phyloP scores from a whole-genome alignment of 1,140 invertebrate species.

The Bombus waltoni region DNA sequence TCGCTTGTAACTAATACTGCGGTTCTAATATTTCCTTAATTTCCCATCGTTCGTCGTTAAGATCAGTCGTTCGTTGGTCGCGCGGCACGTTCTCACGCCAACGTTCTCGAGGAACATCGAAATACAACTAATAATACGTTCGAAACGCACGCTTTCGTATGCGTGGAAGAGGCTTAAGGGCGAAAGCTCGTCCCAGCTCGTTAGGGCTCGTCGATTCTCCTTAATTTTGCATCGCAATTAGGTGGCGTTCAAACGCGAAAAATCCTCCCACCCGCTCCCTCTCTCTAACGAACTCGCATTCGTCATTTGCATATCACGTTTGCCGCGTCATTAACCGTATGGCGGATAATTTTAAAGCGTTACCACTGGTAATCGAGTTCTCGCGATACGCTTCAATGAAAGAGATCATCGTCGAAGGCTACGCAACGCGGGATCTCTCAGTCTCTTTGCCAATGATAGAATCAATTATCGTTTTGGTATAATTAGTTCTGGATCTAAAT shows the following conservation, averaged over 20 bases:
- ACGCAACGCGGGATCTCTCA: not conserved
- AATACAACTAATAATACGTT: not conserved
- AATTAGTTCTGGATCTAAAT: not conserved
- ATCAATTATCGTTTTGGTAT: not conserved
- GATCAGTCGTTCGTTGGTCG: no score
- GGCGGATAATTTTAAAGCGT: not conserved
- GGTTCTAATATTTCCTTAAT: no score
- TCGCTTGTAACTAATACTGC: no score
- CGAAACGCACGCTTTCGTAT: not conserved
- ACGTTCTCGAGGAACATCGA: not conserved
- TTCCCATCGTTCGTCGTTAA: no score
- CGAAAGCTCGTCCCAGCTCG: not conserved
- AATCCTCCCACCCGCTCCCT: not conserved
- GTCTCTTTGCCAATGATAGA: not conserved
- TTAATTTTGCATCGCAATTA: constrained; percentile 34
- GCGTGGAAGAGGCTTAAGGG: constrained; percentile 17
- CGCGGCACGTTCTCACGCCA: not conserved
- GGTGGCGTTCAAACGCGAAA: not conserved
- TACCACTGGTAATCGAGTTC: not conserved
- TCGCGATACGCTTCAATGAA: not conserved
- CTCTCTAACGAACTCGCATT: not conserved
- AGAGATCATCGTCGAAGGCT: not conserved
- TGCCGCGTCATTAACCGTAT: not conserved
- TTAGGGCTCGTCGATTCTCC: not conserved
- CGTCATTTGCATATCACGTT: not conserved